A percentile compares a stretch with the other conserved stretches of the same genome.
Conservation (phyloP, 2,113 vertebrate genomes). For the Diphyllodes magnificus region DNA sequence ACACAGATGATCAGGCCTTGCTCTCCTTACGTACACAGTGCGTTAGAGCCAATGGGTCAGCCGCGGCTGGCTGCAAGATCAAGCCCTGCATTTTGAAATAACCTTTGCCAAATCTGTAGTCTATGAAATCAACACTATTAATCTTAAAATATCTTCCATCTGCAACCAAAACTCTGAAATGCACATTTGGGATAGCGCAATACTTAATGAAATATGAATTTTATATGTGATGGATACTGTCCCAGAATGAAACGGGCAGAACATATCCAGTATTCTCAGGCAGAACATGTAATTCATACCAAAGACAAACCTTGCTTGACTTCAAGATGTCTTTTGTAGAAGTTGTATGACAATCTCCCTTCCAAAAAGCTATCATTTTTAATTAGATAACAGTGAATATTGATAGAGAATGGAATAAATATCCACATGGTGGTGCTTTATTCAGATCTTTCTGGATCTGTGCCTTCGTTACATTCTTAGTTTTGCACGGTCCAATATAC, state of each 20-base stretch:
- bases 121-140: neutral
- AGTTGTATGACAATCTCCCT: neutral
- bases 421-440: neutral
- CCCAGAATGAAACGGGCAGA: neutral
- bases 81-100: neutral
- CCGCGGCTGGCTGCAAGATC: neutral
- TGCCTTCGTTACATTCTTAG: neutral
- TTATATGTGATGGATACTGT: neutral
- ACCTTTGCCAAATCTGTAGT: neutral
- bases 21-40: neutral
- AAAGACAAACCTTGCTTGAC: neutral
- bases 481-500: neutral
- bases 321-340: neutral
- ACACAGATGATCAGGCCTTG: neutral
- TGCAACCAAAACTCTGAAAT: neutral
- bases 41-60: neutral
- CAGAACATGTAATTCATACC: neutral
- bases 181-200: neutral
- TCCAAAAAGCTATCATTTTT: neutral
- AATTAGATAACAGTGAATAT: neutral
- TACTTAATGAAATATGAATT: neutral
- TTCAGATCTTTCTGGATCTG: neutral
- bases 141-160: neutral
- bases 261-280: neutral
- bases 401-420: neutral